Evolutionary conservation across 2,113 vertebrate species (phyloP).

Genomic region (Garra rufa): DNA sequence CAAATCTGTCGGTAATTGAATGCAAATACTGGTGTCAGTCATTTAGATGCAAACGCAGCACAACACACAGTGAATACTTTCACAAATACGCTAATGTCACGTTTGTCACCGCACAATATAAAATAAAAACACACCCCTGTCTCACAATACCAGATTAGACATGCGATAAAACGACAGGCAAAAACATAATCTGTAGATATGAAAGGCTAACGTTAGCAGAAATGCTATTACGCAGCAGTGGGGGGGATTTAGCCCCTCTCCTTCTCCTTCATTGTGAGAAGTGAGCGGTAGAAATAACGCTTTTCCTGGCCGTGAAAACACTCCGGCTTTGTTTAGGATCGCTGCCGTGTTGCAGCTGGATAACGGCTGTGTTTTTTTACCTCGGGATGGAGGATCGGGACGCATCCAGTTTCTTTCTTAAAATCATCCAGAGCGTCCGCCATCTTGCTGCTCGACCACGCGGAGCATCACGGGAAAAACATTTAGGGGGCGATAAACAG

Average conservation of each 20-base stretch:
- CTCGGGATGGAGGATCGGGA: constrained; percentile 94
- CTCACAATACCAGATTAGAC: neutral
- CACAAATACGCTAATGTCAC: neutral
- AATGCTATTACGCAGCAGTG: constrained; percentile 53
- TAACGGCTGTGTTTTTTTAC: constrained; percentile 66
- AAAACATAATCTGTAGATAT: neutral
- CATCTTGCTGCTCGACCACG: constrained; percentile 90
- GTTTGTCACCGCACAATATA: neutral
- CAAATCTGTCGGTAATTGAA: neutral
- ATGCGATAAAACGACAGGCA: neutral
- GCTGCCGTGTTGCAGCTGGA: neutral
- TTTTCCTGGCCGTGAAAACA: neutral
- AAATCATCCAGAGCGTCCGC: constrained; percentile 94
- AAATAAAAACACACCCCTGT: neutral
- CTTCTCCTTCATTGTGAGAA: constrained; percentile 10
- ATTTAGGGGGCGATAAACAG: constrained; percentile 53
- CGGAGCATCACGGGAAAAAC: constrained; percentile 87
- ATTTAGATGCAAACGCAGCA: constrained; percentile 30
- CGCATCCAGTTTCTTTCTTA: constrained; percentile 92
- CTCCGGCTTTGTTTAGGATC: neutral
- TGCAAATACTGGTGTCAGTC: constrained; percentile 11
- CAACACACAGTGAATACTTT: neutral
- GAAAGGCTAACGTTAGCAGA: constrained; percentile 65
- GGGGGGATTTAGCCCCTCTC: constrained; percentile 43
- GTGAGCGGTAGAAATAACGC: neutral